These are phyloP conservation scores for Coregonus ussuriensis DNA, from an alignment of 2,797 vertebrate genomes.

Conservation along the genomic window DNA sequence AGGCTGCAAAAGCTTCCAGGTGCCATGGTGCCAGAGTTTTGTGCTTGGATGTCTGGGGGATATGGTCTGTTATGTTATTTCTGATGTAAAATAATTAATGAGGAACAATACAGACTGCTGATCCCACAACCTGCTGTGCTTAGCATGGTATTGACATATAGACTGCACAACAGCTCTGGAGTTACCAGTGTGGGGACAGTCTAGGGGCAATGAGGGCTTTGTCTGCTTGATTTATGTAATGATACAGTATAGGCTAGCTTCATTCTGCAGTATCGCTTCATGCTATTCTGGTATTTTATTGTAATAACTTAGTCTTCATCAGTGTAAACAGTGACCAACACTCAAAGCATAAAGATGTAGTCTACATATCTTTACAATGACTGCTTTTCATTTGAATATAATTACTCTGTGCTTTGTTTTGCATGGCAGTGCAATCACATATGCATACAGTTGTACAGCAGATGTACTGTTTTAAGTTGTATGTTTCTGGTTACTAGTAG, in stretches of 20 bases:
- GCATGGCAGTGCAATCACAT: constrained; percentile 68
- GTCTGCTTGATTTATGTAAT: constrained; percentile 2
- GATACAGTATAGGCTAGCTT: not conserved
- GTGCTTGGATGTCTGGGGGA: constrained; percentile 22
- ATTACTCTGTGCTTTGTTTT: constrained; percentile 64
- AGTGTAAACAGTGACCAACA: constrained; percentile 36
- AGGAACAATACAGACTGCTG: too few relatives aligned
- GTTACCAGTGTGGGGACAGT: constrained; percentile 36
- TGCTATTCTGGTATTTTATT: constrained; percentile 35
- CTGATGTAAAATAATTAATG: not conserved
- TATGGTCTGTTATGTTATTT: not conserved
- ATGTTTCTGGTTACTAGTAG: constrained; percentile 35
- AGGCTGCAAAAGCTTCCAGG: constrained; percentile 24
- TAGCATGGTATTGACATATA: not conserved
- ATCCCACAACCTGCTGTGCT: not conserved
- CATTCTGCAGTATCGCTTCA: constrained; percentile 20
- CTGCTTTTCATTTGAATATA: constrained; percentile 58
- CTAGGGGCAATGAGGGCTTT: not conserved
- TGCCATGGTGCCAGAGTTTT: constrained; percentile 21
- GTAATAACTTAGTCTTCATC: constrained; percentile 24
- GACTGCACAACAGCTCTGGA: not conserved
- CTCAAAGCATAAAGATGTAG: constrained; percentile 47
- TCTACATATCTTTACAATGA: constrained; percentile 65
- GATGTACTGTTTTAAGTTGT: constrained; percentile 53
- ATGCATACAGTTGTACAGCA: constrained; percentile 59